Percentiles rank a stretch among this genome's conserved stretches.
phyloP scores from a whole-genome alignment of 2,888 invertebrate genomes.

The Abrostola tripartita region DNA sequence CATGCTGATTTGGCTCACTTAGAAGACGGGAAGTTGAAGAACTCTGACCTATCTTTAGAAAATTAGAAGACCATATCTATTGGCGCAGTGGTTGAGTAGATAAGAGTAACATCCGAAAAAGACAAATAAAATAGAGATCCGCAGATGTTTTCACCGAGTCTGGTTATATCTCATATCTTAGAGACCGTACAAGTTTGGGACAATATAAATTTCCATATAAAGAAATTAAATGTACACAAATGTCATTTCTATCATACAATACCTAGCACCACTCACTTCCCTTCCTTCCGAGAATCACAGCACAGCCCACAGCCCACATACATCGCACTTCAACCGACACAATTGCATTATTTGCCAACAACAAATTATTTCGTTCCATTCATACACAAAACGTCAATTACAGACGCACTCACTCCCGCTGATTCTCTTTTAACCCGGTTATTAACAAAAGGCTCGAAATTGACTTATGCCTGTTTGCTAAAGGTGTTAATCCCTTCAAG shows the following conservation, averaged over 20 bases:
- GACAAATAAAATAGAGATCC: too few relatives aligned
- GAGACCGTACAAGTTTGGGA: too few relatives aligned
- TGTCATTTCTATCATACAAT: background rate
- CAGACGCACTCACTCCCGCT: constrained; percentile 69
- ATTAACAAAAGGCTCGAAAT: constrained; percentile 72
- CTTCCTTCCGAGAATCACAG: constrained; percentile 27
- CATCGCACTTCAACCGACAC: constrained; percentile 35
- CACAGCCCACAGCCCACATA: constrained; percentile 39
- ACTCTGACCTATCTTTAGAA: too few relatives aligned
- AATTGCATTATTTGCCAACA: constrained; percentile 53
- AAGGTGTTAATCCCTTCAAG: constrained; percentile 72
- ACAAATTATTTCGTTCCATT: constrained; percentile 63
- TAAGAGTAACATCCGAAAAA: too few relatives aligned
- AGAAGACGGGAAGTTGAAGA: too few relatives aligned
- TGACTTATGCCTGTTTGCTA: constrained; percentile 69
- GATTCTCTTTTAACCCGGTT: constrained; percentile 71
- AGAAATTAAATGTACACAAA: background rate
- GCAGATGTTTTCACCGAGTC: too few relatives aligned
- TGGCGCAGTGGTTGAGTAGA: too few relatives aligned
- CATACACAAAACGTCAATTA: constrained; percentile 57
- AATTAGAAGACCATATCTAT: too few relatives aligned
- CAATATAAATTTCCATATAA: too few relatives aligned
- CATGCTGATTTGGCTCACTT: too few relatives aligned
- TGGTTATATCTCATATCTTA: too few relatives aligned
- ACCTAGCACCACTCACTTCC: background rate